These are phyloP conservation scores for Rhabdophis nuchalis DNA, from an alignment of 2,797 vertebrate species.

Conservation along the genomic window DNA sequence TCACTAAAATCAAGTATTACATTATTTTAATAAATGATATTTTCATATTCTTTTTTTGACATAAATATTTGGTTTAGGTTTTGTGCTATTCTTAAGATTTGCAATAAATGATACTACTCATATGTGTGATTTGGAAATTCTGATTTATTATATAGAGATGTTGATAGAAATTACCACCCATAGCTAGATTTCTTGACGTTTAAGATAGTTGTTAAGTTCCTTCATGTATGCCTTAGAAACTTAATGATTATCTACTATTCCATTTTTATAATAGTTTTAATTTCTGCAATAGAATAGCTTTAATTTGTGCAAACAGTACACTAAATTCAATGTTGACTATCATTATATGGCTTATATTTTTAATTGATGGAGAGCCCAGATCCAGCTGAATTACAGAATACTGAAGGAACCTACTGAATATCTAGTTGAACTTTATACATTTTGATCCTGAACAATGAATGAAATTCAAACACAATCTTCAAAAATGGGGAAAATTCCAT, in stretches of 20 bases:
- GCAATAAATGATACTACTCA: not conserved
- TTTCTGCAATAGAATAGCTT: not conserved
- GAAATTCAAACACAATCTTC: not conserved
- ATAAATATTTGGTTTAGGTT: not conserved
- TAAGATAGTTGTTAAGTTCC: not conserved
- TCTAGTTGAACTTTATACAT: not conserved
- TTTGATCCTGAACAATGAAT: not conserved
- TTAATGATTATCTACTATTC: not conserved
- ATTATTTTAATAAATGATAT: slow-evolving; percentile 17
- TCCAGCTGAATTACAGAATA: not conserved
- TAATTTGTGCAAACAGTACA: not conserved
- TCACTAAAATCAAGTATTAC: not conserved
- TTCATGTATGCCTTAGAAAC: not conserved
- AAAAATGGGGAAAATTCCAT: not conserved
- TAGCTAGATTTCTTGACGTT: not conserved
- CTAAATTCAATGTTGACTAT: not conserved
- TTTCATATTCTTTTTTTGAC: not conserved
- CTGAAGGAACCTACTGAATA: not conserved
- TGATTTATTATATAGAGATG: not conserved
- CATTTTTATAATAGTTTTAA: not conserved
- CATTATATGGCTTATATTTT: not conserved
- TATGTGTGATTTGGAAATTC: not conserved
- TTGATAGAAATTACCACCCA: not conserved
- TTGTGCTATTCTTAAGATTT: not conserved
- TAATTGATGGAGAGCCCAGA: not conserved